Base-by-base conservation (phyloP, 2,888 invertebrate genomes). In the Operophtera brumata region DNA sequence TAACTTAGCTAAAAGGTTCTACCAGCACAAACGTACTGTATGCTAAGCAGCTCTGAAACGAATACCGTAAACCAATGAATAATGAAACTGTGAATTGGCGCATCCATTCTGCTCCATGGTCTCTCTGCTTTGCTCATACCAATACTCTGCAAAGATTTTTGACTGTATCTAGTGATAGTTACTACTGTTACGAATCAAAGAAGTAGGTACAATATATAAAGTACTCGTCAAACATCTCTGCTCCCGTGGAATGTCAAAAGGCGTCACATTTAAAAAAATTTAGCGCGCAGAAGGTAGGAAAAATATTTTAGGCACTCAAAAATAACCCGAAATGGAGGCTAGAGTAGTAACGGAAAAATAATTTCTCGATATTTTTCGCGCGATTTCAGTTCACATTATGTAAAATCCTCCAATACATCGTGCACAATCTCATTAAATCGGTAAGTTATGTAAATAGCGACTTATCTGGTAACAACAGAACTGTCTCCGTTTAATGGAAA, bases 381-480 rank as follows among this genome's bases (percentile, higher is more conserved):
- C 26, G 2, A 41, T 25, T 34, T 44, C 42, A 32, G 30, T 34
- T 44, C 37, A 32, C 32, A 47, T 47, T 43, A 47, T 47, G 42
- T 39, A 12, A 47, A 53, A 36, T 20, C 47, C 39, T n/a, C 43
- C 25, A 10, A 53, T 37, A 47, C 39, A 36, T 47, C n/a, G 42
- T 46, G 39, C 32, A 28, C 53, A 39, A 42, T 47, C 32, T 47
- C 25, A 47, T 53, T 47, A 47, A 41, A 52, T 43, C 41, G 45
- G 25, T 34, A 47, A 47, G 12, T 43, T 53, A 53, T 47, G 43
- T 43, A 47, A 53, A 53, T 43, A 43, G n/a, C 37, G 37, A 42
- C 43, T 43, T 53, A 53, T 53, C 53, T 47, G 5, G 2, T 30
- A 47, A 47, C 43, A 47, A 43, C 47, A 43, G 14, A 32, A 47